Evolutionary conservation across 2,888 invertebrate species (phyloP), one percentile per base, ranked within the genome.

Genomic region (Acrocyrtus sp.): DNA sequence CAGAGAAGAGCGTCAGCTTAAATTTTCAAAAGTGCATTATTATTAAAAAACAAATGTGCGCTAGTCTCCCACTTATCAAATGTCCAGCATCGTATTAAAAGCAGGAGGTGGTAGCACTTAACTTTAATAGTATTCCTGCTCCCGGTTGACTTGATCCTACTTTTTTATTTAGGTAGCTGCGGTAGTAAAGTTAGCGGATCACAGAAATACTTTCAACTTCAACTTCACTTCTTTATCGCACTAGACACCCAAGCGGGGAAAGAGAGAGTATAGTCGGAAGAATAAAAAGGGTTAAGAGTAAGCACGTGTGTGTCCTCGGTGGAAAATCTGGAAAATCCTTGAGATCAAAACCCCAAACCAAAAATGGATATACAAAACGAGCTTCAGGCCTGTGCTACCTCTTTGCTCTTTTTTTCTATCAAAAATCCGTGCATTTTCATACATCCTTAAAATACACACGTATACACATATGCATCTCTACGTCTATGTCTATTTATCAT

Each of bases 261-360:
- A 48, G 29, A 24, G 24, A 56, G 48, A n/a, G n/a, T n/a, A n/a
- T n/a, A n/a, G n/a, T n/a, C n/a, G n/a, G 34, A 60, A 60, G 47
- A 58, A 50, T 26, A 62, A 15, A 51, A 62, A 62, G 26, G n/a
- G 22, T 19, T 22, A 51, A 24, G n/a, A 5, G 51, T 26, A 51
- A 39, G 27, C 54, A 47, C 45, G 54, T 54, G 47, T 45, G 21
- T 61, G n/a, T 27, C 24, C 27, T 39, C 19, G n/a, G 51, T 5
- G 26, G 61, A 54, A 60, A 68, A 67, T 51, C 51, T 51, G 58
- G 43, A 54, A 60, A 68, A 68, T 68, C 68, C 68, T 68, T 68
- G 58, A 68, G 68, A 68, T 68, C 68, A 68, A 68, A 68, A 60
- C 68, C 60, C 19, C 53, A 67, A 24, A 51, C 10, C 50, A 50